phyloP scores from a whole-genome alignment of 2,113 vertebrate species.

The Crotalus viridis region DNA sequence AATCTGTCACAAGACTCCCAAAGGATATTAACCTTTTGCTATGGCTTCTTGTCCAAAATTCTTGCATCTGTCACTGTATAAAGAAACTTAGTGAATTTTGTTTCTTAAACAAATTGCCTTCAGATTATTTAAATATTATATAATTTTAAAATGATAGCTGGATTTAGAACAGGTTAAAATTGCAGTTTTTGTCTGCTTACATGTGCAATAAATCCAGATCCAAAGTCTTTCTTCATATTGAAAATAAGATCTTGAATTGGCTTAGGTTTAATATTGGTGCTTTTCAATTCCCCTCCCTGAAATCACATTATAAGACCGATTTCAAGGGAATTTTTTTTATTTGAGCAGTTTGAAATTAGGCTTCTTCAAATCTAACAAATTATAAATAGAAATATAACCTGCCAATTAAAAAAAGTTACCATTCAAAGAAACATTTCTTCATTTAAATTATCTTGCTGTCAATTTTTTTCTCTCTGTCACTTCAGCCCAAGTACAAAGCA shows the following conservation, averaged over 20 bases:
- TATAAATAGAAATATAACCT: not conserved
- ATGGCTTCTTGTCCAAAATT: not conserved
- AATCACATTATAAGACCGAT: slow-evolving; percentile 1
- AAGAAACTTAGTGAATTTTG: not conserved
- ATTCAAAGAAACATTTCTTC: not conserved
- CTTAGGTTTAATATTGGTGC: not conserved
- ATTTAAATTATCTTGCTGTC: not conserved
- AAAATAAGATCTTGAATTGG: not conserved
- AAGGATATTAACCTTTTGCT: not conserved
- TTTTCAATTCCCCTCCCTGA: not conserved
- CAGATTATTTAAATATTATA: not conserved
- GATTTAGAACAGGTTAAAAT: not conserved
- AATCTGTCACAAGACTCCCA: not conserved
- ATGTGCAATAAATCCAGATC: not conserved
- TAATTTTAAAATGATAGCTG: not conserved
- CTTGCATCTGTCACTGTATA: not conserved
- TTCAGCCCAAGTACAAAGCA: not conserved
- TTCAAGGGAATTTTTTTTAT: slow-evolving; percentile 18
- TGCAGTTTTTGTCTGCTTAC: not conserved
- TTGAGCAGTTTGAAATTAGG: not conserved
- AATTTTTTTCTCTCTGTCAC: not conserved
- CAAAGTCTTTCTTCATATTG: not conserved
- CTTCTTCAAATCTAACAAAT: not conserved
- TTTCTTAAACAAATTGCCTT: not conserved
- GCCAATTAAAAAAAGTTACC: not conserved